Conservation (phyloP, 1,140 invertebrate genomes). For the Scaptomyza pallida region DNA sequence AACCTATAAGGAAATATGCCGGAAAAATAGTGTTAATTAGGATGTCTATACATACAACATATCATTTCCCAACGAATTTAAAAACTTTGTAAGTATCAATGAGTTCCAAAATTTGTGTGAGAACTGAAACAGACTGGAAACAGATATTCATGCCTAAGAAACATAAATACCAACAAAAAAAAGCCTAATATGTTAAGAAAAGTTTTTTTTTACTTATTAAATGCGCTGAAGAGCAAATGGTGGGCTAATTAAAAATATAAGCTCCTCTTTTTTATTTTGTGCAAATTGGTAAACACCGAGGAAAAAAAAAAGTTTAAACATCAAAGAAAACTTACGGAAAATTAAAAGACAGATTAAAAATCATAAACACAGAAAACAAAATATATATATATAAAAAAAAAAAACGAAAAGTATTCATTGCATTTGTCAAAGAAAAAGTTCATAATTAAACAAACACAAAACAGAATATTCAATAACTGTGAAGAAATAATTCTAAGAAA, state of each 20-base stretch:
- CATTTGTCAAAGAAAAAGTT: conserved; percentile 77
- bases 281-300: conserved; percentile 50
- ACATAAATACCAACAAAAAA: background rate
- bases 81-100: too few species aligned
- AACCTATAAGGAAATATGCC: too few species aligned
- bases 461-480: conserved; percentile 79
- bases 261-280: conserved; percentile 53
- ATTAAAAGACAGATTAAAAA: conserved; percentile 78
- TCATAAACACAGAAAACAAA: too few species aligned
- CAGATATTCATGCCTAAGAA: background rate
- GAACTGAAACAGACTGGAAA: background rate
- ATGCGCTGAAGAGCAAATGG: conserved; percentile 37
- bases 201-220: conserved; percentile 15
- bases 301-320: conserved; percentile 69
- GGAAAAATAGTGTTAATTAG: too few species aligned
- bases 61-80: too few species aligned
- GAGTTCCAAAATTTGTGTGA: too few species aligned
- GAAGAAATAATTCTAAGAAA: background rate
- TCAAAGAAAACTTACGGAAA: conserved; percentile 73
- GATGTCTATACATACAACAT: too few species aligned
- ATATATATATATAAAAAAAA: too few species aligned
- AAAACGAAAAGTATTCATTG: conserved; percentile 46
- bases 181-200: background rate
- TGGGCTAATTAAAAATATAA: conserved; percentile 73
- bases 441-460: conserved; percentile 81